Conservation (phyloP, 2,113 vertebrate genomes). For the Oxygymnocypris stewartii region DNA sequence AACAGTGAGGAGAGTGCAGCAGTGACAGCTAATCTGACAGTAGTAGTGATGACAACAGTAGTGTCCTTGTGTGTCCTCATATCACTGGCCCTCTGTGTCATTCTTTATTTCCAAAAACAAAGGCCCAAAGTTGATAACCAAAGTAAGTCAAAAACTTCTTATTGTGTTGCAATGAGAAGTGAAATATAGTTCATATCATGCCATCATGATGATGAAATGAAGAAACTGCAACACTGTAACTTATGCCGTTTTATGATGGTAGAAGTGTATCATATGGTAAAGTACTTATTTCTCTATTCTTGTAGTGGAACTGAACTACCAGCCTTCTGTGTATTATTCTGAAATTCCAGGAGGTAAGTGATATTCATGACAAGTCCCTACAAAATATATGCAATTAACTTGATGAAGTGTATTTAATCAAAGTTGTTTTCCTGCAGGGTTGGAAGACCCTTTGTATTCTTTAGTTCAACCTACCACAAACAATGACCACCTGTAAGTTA, state of each 20-base stretch:
- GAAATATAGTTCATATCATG: background rate
- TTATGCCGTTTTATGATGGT: background rate
- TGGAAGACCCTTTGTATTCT: background rate
- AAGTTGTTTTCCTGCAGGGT: background rate
- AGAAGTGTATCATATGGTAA: background rate
- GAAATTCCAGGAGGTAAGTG: conserved; percentile 18
- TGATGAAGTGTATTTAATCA: background rate
- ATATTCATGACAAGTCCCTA: background rate
- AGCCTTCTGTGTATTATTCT: background rate
- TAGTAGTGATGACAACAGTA: background rate
- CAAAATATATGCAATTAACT: background rate
- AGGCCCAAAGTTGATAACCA: background rate
- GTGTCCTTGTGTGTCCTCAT: background rate
- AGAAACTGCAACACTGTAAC: background rate
- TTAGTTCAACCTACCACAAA: background rate
- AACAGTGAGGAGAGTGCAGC: background rate
- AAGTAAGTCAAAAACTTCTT: background rate
- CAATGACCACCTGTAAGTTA: background rate
- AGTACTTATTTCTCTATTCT: background rate
- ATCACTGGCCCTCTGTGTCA: background rate
- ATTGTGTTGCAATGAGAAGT: background rate
- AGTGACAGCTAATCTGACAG: background rate
- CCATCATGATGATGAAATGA: background rate
- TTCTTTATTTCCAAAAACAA: background rate
- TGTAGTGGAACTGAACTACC: background rate